Percentiles rank a stretch among this genome's conserved stretches.
These are phyloP conservation scores for Harpegnathos saltator DNA, from an alignment of 1,140 invertebrate genomes.

Conservation along the genomic window DNA sequence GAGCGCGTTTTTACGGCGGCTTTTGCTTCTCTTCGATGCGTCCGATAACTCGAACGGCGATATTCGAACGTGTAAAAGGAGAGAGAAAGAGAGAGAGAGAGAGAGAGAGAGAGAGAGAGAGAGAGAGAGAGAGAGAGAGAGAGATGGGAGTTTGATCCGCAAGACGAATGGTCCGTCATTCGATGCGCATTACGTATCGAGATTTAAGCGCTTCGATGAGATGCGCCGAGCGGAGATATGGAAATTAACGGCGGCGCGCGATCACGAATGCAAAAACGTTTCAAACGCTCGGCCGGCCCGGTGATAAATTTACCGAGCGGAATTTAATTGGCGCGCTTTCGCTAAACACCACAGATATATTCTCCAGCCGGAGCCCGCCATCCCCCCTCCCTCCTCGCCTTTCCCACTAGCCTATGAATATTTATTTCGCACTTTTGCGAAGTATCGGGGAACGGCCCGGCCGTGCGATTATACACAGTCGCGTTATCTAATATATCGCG, in stretches of 20 bases:
- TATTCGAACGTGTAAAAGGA: too few relatives aligned
- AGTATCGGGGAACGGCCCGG: not conserved
- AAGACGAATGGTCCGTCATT: conserved; percentile 44
- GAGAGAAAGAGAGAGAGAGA: too few relatives aligned
- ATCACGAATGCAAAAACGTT: conserved; percentile 42
- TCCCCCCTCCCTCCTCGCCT: not conserved
- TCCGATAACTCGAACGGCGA: conserved; percentile 44
- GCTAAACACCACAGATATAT: conserved; percentile 30
- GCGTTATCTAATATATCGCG: not conserved
- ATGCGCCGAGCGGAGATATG: conserved; percentile 15
- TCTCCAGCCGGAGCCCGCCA: too few relatives aligned
- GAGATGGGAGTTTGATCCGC: conserved; percentile 27
- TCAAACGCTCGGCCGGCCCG: not conserved
- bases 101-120: too few relatives aligned
- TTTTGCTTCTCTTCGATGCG: conserved; percentile 31
- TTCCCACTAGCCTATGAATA: not conserved
- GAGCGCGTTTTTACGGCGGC: not conserved
- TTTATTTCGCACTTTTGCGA: conserved; percentile 3
- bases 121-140: too few relatives aligned
- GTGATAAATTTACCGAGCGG: conserved; percentile 49
- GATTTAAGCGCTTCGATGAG: conserved; percentile 53
- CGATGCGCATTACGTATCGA: conserved; percentile 51
- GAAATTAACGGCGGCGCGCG: conserved; percentile 25
- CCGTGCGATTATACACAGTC: not conserved
- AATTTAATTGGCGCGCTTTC: conserved; percentile 42